Conservation (phyloP, 2,888 invertebrate genomes). For the Strigamia crassipes region DNA sequence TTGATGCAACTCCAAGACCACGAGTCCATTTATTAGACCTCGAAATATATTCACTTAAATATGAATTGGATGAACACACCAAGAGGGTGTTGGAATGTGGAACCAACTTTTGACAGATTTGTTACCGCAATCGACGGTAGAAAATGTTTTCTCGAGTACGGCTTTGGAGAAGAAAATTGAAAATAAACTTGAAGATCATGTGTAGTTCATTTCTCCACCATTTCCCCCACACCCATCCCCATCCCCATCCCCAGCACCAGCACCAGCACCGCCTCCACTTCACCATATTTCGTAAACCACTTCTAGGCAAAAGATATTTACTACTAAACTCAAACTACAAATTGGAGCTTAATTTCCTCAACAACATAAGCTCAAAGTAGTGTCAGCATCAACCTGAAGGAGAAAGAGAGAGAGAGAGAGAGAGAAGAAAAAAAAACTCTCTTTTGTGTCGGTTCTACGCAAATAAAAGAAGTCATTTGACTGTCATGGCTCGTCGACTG, state of each 20-base stretch:
- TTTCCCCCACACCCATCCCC: not conserved
- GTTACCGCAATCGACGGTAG: slow-evolving; percentile 30
- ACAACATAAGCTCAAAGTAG: slow-evolving; percentile 12
- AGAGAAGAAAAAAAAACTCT: not conserved
- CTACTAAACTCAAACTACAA: slow-evolving; percentile 29
- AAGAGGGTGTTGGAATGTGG: slow-evolving; percentile 20
- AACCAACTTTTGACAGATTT: slow-evolving; percentile 33
- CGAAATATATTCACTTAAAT: too few relatives aligned
- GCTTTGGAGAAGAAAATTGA: slow-evolving; percentile 37
- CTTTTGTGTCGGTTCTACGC: slow-evolving; percentile 20
- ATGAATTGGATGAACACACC: too few relatives aligned
- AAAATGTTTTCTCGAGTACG: slow-evolving; percentile 27
- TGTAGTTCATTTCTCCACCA: not conserved
- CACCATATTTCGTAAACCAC: slow-evolving; percentile 18
- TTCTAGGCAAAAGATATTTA: slow-evolving; percentile 23
- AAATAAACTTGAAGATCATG: slow-evolving; percentile 30
- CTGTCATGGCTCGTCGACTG: slow-evolving; percentile 35
- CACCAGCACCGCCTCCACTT: not conserved
- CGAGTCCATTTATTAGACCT: too few relatives aligned
- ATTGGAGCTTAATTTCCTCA: slow-evolving; percentile 42
- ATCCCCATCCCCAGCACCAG: too few relatives aligned
- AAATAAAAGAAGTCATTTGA: slow-evolving; percentile 22
- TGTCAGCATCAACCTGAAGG: slow-evolving; percentile 26
- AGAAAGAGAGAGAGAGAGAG: not conserved
- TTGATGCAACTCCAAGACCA: too few relatives aligned